These are phyloP conservation scores for Meloe dianella DNA, from an alignment of 2,888 invertebrate genomes.

Conservation along the genomic window DNA sequence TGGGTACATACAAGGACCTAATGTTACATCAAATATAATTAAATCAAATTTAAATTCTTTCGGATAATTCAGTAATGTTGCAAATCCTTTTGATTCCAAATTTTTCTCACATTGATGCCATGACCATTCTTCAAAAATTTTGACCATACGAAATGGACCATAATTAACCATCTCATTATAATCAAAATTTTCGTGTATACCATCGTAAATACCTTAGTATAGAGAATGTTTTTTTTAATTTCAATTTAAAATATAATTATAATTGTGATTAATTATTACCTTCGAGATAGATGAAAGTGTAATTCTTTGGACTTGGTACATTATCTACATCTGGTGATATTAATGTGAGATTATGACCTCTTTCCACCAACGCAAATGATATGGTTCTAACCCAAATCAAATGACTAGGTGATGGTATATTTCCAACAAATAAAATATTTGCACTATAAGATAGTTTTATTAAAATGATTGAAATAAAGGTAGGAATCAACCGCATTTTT, in stretches of 20 bases:
- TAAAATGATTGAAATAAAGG: background rate
- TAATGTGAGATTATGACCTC: background rate
- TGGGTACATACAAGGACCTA: constrained; percentile 42
- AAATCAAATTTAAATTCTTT: constrained; percentile 48
- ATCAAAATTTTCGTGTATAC: constrained; percentile 7
- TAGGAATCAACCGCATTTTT: background rate
- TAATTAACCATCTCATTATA: constrained; percentile 18
- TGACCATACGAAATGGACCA: constrained; percentile 11
- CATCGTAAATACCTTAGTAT: constrained; percentile 15
- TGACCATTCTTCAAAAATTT: constrained; percentile 12
- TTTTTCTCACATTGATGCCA: constrained; percentile 3
- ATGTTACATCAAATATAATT: constrained; percentile 45
- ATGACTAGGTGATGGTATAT: constrained; percentile 2
- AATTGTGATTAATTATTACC: background rate
- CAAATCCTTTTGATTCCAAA: constrained; percentile 40
- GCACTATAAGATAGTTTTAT: background rate
- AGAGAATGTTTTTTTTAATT: background rate
- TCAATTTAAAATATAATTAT: background rate
- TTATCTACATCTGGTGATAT: background rate
- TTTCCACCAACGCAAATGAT: background rate
- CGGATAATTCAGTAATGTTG: constrained; percentile 43
- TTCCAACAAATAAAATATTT: constrained; percentile 3
- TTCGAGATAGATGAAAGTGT: background rate
- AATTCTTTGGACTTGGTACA: background rate
- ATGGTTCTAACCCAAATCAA: background rate